Percentiles rank a stretch among this genome's conserved stretches.
Evolutionary conservation across 2,113 vertebrate genomes (phyloP).

Genomic region (Sturnus vulgaris): DNA sequence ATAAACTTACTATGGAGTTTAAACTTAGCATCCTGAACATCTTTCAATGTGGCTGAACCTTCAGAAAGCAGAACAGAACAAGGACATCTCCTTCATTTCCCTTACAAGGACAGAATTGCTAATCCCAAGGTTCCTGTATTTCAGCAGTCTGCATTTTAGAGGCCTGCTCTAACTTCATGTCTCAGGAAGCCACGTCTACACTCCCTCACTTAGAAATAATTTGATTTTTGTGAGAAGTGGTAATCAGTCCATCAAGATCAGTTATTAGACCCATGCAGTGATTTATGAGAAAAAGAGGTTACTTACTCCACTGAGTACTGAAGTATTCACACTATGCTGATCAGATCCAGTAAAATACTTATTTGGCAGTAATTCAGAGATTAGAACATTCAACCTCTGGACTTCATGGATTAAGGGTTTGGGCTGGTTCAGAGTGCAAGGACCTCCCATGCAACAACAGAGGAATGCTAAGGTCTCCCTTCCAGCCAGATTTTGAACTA

Average conservation of each 20-base stretch:
- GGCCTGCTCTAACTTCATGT: neutral
- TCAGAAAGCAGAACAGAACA: neutral
- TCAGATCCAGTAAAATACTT: neutral
- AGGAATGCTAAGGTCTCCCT: neutral
- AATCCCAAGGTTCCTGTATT: neutral
- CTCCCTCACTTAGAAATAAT: neutral
- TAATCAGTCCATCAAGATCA: neutral
- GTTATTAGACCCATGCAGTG: neutral
- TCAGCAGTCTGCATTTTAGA: neutral
- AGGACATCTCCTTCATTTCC: neutral
- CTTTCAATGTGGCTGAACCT: neutral
- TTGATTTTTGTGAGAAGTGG: neutral
- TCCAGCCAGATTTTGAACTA: neutral
- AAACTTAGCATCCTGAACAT: neutral
- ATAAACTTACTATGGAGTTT: neutral
- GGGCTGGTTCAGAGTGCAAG: neutral
- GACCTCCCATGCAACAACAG: neutral
- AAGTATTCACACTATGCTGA: neutral
- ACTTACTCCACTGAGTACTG: neutral
- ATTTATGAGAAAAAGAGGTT: neutral
- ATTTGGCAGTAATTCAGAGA: neutral
- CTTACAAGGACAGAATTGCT: neutral
- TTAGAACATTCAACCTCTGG: neutral
- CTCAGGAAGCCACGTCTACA: neutral
- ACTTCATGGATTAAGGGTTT: neutral